Evolutionary conservation across 2,113 vertebrate genomes (phyloP), one percentile per base, ranked within the genome.

Genomic region (Ceyx margarethae): DNA sequence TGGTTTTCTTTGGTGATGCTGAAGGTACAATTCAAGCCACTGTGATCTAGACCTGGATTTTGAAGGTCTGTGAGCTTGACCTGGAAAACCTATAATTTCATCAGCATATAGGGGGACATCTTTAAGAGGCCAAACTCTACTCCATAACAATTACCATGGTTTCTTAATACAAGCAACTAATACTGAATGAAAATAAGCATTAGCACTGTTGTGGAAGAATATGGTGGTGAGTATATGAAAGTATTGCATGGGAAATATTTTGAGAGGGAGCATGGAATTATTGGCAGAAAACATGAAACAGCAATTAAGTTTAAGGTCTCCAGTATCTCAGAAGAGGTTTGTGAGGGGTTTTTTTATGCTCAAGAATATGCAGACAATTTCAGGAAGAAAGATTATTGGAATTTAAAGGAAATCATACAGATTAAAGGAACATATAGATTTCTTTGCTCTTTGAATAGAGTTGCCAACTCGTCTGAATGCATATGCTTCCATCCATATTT

Each of bases 401-500:
- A 87, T 71, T 88, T 77, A 81, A 86, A 89, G 46, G 60, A 81
- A 85, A 85, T 68, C 35, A 53, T 28, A 68, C 18, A 43, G 40
- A 64, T 64, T 28, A 43, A 43, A 64, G 40, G 78, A 85, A 80
- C 66, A 21, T 43, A 48, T 7, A 84, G 40, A 71, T 74, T 80
- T 92, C 46, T 80, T 64, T 87, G 68, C 37, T 89, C 72, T 89
- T 92, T 91, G 67, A 95, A 87, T 56, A 85, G 85, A 90, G 35
- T 35, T 90, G 75, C 72, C 85, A 95, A 80, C 60, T 95, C 68
- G 87, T 90, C 89, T 92, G 79, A 91, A 92, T 95, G 64, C 91
- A 48, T 89, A 85, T 69, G 79, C 68, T 92, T 69, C 68, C 68
- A 82, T 81, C 72, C 56, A 9, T 94, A 90, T 94, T 94, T 96